Base-by-base conservation (phyloP, 2,113 vertebrate species). In the western clawed frog (Xenopus tropicalis) region DNA sequence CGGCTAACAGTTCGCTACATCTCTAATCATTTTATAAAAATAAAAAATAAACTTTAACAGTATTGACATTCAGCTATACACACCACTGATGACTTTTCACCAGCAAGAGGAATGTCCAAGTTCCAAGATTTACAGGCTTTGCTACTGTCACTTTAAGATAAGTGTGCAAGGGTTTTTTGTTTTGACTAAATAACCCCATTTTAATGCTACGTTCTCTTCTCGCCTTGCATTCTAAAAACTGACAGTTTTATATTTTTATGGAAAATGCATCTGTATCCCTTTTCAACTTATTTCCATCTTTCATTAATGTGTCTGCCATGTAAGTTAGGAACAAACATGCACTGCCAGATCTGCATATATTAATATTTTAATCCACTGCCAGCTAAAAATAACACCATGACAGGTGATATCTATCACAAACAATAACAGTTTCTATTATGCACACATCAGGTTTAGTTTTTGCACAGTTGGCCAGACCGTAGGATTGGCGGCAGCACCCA, bases 341-440 rank as follows among this genome's bases (percentile, higher is more conserved):
- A 59, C 22, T 23, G 57, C 20, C 57, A 59, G 57, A 59, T 59
- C 21, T 23, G 20, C 22, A 59, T 59, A 59, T 23, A 59, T 59
- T 59, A 59, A 59, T 59, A 59, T 59, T 59, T 24, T 23, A 59
- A 59, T 59, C 21, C 20, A 59, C 11, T 59, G 63, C n/a, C 63
- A 48, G 7, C 19, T 46, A 59, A 24, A 59, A 59, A 59, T 59
- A 24, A 59, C 57, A 59, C 23, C 20, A 66, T 46, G 63, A 46
- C 63, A 66, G 29, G 63, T 21, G 37, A 66, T 66, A 46, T 66
- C 63, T 46, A 48, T 66, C 63, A 44, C 42, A 20, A 48, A 21
- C 42, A 46, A 44, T 48, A 22, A 54, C 19, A 9, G 14, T 66
- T n/a, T 22, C 29, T 22, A 66, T 66, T 66, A 66, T 66, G 63